These are phyloP conservation scores for Cyprinus carpio DNA, from an alignment of 2,113 vertebrate species.

Conservation along the genomic window DNA sequence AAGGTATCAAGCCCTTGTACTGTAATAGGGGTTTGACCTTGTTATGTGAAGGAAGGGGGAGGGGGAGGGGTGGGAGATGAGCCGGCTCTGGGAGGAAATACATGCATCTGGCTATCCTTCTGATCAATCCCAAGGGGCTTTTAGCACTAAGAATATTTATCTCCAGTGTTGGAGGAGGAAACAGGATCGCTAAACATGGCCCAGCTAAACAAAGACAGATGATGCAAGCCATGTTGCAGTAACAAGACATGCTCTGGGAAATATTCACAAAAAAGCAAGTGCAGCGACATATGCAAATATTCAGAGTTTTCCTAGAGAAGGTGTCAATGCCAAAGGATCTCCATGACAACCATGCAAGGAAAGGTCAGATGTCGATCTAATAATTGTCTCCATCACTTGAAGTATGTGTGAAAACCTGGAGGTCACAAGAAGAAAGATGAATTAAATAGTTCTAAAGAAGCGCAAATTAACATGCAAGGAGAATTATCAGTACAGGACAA, in stretches of 20 bases:
- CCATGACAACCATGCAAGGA: constrained; percentile 59
- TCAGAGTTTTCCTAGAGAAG: constrained; percentile 15
- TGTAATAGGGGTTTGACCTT: constrained; percentile 55
- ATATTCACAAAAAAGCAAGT: constrained; percentile 17
- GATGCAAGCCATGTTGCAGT: neutral
- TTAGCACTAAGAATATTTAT: constrained; percentile 65
- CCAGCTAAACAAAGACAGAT: constrained; percentile 15
- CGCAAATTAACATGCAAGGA: constrained; percentile 4
- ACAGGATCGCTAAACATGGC: constrained; percentile 49
- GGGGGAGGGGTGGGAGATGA: constrained; percentile 48
- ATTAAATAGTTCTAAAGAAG: constrained; percentile 17
- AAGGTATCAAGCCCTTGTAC: constrained; percentile 51
- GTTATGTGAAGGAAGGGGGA: constrained; percentile 45
- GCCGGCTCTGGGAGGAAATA: constrained; percentile 45
- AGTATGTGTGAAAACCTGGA: constrained; percentile 43
- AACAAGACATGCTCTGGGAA: neutral
- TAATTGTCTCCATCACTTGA: constrained; percentile 58
- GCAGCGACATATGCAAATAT: constrained; percentile 49
- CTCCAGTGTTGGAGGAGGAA: constrained; percentile 54
- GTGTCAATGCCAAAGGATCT: constrained; percentile 45
- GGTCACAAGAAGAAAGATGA: constrained; percentile 42
- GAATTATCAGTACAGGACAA: neutral
- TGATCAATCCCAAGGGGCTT: constrained; percentile 60
- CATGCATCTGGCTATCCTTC: constrained; percentile 44
- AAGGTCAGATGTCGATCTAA: constrained; percentile 63